Conservation (phyloP, 2,888 invertebrate genomes). For the Dolomedes plantarius region DNA sequence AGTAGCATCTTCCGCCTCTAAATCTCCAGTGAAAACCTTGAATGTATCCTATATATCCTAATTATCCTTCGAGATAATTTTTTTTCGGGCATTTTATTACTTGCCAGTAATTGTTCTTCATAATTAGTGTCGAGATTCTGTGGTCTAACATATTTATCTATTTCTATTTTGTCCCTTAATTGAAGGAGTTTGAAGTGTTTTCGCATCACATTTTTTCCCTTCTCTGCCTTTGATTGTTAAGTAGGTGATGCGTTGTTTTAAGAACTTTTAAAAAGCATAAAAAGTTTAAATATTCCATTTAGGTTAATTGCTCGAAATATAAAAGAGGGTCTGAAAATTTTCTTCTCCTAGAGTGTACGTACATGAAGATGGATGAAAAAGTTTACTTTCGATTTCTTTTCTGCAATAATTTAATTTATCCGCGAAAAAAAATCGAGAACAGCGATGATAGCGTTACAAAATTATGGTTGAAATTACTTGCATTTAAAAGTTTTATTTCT, state of each 20-base stretch:
- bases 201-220: background rate
- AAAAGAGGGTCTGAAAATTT: no score
- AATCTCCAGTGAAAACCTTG: conserved; percentile 1
- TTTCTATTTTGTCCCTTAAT: conserved; percentile 5
- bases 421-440: no score
- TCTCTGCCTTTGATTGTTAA: background rate
- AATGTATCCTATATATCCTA: conserved; percentile 1
- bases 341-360: no score
- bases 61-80: background rate
- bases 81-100: background rate
- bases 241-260: background rate
- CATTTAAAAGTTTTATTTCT: no score
- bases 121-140: background rate
- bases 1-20: background rate
- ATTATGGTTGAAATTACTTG: no score
- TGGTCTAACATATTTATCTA: conserved; percentile 2
- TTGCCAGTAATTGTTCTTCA: conserved; percentile 1
- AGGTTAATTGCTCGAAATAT: no score
- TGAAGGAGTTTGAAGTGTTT: background rate
- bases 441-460: no score
- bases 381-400: no score
- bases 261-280: background rate
- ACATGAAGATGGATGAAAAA: no score
- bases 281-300: no score
- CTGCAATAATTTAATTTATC: no score